Evolutionary conservation across 2,888 invertebrate species (phyloP), one percentile per base, ranked within the genome.

Genomic region (Lasius fuliginosus): DNA sequence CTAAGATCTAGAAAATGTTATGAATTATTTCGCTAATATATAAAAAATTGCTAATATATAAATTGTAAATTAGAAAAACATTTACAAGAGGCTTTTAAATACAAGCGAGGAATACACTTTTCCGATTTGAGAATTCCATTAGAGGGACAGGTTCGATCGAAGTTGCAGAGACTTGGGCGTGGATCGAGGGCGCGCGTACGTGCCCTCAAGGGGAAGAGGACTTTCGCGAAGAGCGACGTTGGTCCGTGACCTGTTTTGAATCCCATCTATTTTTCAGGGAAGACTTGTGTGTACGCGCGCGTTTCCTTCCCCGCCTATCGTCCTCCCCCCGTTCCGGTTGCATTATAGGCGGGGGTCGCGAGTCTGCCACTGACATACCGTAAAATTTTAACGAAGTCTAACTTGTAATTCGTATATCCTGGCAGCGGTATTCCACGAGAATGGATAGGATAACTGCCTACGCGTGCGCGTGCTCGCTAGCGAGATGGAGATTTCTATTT

Each of bases 381-480:
- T 89, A 85, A 91, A 91, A 88, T 87, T 91, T 90, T 90, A 87
- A 89, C 86, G 84, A 88, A 86, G 79, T 83, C 82, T 75, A 88
- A 85, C 85, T 86, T 82, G 76, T 77, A 85, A 87, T 85, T 84
- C 82, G 75, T 68, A 64, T 69, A 73, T 79, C 5, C 68, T 27
- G 58, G 74, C 82, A 64, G 53, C 79, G 40, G 64, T 83, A 46
- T 67, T 46, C 79, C 77, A 58, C 40, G 65, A 65, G 53, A 65
- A 71, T 64, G 27, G 62, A 42, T 15, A 40, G 42, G 74, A 73
- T 79, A 79, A 69, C 58, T 79, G 69, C 40, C 33, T 58, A 56
- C 53, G 15, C 27, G 36, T 36, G 46, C 9, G 23, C 18, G 73
- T 46, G 27, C 53, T 53, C 49, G 49, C 49, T 53, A n/a, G 49